Evolutionary conservation across 2,113 vertebrate genomes (phyloP), one percentile per base, ranked within the genome.

Genomic region (Cottus gobio): DNA sequence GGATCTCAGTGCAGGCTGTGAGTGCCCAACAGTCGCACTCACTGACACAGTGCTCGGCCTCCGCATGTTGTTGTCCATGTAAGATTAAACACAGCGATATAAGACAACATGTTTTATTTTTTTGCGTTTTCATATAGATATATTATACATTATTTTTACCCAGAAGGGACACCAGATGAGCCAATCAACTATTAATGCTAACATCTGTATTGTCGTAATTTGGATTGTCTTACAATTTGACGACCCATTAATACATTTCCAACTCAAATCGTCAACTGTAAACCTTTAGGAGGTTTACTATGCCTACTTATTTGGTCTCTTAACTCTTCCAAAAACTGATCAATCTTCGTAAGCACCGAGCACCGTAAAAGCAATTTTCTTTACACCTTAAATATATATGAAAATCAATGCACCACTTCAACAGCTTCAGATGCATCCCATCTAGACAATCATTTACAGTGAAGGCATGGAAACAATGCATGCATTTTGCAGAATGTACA

Each of bases 41-140:
- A 48, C 61, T 81, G 81, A 89, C 82, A 84, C 46, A 84, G 87
- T 69, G 66, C 81, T 86, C 84, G 71, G 63, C 76, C 77, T 85
- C 87, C 62, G 71, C 83, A 89, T 37, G 5, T n/a, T 46, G 28
- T 52, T 18, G 3, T 64, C 42, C 31, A 34, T 42, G 20, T 26
- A 16, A 30, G 26, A 39, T 24, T 42, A 4, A 65, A 36, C 11
- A 16, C 18, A 18, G 6, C 34, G 2, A 1, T n/a, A 8, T 22
- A 63, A 34, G 30, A 63, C 50, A 57, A 20, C 24, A 2, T 52
- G 15, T 67, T 80, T 56, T 30, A 31, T n/a, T 62, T 31, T 42
- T 28, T 73, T 64, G 22, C 4, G n/a, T 69, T 37, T 54, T 10
- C 48, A 26, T 50, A 18, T 44, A 15, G 42, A 44, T 44, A 37